Evolutionary conservation across 2,797 vertebrate species (phyloP).

Genomic region (Acanthurus tractus): DNA sequence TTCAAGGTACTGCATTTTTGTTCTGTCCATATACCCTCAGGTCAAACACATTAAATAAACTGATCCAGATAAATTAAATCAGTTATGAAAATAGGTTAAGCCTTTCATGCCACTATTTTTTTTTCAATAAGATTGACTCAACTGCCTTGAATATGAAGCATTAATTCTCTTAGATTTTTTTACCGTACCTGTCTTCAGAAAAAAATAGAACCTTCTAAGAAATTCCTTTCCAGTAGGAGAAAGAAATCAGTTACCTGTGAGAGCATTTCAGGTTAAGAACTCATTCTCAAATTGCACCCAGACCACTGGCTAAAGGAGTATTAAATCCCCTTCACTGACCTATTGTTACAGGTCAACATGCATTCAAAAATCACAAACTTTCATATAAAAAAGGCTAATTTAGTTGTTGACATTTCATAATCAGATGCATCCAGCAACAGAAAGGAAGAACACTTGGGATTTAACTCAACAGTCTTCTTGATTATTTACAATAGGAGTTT

Average conservation of each 20-base stretch:
- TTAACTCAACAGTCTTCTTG: constrained; percentile 79
- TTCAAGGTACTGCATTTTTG: constrained; percentile 74
- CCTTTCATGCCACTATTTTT: constrained; percentile 46
- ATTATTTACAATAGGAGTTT: constrained; percentile 78
- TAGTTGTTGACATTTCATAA: constrained; percentile 47
- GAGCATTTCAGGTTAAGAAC: constrained; percentile 39
- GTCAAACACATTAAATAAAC: constrained; percentile 43
- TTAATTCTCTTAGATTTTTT: constrained; percentile 41
- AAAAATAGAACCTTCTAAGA: constrained; percentile 40
- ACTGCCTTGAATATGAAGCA: constrained; percentile 65
- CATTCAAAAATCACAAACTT: constrained; percentile 48
- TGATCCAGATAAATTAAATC: constrained; percentile 39
- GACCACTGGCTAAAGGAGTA: constrained; percentile 44
- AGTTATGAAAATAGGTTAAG: constrained; percentile 52
- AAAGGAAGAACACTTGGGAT: constrained; percentile 80
- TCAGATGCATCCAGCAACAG: constrained; percentile 59
- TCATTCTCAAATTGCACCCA: constrained; percentile 41
- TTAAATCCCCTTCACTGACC: constrained; percentile 37
- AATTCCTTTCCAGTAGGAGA: constrained; percentile 35
- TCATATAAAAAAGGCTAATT: constrained; percentile 36
- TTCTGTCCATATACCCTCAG: constrained; percentile 46
- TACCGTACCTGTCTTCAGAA: constrained; percentile 30
- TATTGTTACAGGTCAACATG: constrained; percentile 42
- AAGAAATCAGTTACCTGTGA: constrained; percentile 39
- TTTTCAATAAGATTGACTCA: constrained; percentile 60